Conservation (phyloP, 2,113 vertebrate species). For the Ptyas mucosa region DNA sequence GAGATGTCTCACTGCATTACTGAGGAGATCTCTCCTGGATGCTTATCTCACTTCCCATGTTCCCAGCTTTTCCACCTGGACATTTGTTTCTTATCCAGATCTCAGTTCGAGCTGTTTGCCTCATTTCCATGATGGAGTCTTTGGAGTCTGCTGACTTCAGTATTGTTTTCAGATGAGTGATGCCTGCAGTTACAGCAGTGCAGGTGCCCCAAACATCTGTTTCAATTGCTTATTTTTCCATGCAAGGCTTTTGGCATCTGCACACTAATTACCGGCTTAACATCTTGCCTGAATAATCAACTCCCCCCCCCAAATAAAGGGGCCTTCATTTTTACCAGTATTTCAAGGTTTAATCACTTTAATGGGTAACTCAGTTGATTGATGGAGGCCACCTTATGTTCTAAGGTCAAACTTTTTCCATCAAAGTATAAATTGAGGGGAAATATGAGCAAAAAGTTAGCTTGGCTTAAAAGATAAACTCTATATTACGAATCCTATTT, state of each 20-base stretch:
- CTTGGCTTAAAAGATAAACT: background rate
- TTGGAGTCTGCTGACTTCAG: slow-evolving; percentile 21
- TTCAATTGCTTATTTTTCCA: background rate
- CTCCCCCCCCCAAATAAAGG: background rate
- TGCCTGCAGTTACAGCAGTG: background rate
- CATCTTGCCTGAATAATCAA: background rate
- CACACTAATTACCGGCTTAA: background rate
- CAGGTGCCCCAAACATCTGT: background rate
- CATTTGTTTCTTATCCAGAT: background rate
- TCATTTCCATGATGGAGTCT: slow-evolving; percentile 9
- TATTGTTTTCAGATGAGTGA: background rate
- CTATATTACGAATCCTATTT: background rate
- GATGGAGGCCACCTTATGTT: background rate
- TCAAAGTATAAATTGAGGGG: background rate
- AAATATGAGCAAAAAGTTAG: background rate
- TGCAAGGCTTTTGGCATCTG: background rate
- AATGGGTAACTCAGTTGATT: background rate
- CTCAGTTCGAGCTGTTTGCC: background rate
- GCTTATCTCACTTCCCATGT: background rate
- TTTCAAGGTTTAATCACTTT: background rate
- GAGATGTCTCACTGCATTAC: background rate
- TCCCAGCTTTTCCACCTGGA: background rate
- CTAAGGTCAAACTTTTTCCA: background rate
- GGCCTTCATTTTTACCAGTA: background rate
- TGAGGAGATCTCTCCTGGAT: slow-evolving; percentile 7